These are phyloP conservation scores for Sylvietta virens DNA, from an alignment of 2,113 vertebrate species.

Conservation along the genomic window DNA sequence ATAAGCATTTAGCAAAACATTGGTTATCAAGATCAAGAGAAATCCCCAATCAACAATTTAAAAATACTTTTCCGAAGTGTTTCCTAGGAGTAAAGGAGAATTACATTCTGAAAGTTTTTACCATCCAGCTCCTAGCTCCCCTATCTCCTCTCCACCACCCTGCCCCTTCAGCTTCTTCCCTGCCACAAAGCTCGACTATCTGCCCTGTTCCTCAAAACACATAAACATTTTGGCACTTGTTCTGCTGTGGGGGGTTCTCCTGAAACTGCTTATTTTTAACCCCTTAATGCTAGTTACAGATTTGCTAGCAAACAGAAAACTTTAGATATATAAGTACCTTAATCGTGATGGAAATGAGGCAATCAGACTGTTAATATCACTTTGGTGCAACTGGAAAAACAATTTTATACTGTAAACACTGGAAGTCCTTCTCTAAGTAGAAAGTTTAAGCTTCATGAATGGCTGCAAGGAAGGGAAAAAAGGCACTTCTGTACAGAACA, in stretches of 20 bases:
- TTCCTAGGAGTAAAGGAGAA: neutral
- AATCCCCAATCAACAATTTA: neutral
- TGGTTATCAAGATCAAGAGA: neutral
- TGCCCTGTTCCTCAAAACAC: neutral
- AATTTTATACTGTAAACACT: neutral
- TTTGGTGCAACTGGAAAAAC: neutral
- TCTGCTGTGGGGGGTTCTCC: neutral
- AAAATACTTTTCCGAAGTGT: neutral
- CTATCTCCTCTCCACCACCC: fast-evolving
- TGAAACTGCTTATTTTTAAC: neutral
- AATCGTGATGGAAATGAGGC: neutral
- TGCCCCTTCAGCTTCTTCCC: neutral
- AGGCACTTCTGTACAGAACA: neutral
- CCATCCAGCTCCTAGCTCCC: neutral
- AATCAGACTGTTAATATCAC: neutral
- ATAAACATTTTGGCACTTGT: neutral
- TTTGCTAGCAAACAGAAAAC: neutral
- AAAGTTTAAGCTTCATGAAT: neutral
- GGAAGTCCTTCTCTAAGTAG: neutral
- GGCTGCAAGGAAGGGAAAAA: neutral
- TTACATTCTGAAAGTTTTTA: neutral
- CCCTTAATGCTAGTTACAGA: neutral
- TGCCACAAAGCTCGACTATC: neutral
- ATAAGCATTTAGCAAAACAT: neutral
- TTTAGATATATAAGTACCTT: neutral